Evolutionary conservation across 92 coral and sea anemone genomes (phyloP).

Genomic region (Epizoanthus rinbou): DNA sequence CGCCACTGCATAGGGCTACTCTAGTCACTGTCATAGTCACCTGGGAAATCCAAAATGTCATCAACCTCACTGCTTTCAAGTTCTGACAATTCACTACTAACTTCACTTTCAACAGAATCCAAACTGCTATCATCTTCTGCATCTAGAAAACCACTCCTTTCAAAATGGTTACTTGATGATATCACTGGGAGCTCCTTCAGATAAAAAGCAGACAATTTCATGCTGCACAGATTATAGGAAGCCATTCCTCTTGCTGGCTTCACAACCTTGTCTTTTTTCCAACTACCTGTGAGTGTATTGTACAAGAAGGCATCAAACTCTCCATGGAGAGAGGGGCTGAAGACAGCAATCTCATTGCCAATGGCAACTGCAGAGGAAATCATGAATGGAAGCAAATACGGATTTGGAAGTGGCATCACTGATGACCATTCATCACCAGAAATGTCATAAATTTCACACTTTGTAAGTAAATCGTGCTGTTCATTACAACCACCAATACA

Average conservation of each 20-base stretch:
- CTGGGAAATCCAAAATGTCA: no score
- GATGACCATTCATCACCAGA: conserved; percentile 10
- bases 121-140: not conserved
- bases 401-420: not conserved
- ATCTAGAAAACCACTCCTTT: not conserved
- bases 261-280: conserved; percentile 12
- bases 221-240: not conserved
- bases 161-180: not conserved
- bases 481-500: conserved; percentile 61
- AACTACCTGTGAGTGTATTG: not conserved
- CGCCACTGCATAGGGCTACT: no score
- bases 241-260: not conserved
- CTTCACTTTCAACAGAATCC: not conserved
- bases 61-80: not conserved
- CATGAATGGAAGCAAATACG: not conserved
- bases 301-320: conserved; percentile 23
- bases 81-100: not conserved
- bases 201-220: conserved; percentile 26
- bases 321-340: conserved; percentile 13
- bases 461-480: not conserved
- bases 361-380: not conserved
- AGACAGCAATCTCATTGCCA: conserved; percentile 2
- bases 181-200: conserved; percentile 7
- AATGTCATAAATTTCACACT: conserved; percentile 34
- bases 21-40: no score